phyloP scores from a whole-genome alignment of 2,888 invertebrate genomes.

The Atethmia centrago region DNA sequence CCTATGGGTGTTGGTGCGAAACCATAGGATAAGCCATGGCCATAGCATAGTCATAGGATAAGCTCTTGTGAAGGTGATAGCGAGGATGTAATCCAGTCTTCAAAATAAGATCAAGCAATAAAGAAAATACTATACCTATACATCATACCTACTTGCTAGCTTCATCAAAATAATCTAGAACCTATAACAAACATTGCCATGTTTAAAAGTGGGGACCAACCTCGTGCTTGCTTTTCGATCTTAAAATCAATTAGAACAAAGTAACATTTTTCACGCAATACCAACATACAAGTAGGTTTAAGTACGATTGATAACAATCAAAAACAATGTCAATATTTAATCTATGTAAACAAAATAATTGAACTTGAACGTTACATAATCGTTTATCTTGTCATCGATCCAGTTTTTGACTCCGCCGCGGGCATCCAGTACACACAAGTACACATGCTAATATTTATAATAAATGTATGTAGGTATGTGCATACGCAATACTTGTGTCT shows the following conservation, averaged over 20 bases:
- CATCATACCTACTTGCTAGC: neutral
- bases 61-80: neutral
- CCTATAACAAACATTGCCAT: neutral
- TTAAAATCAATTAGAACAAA: neutral
- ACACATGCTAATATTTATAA: slow-evolving; percentile 53
- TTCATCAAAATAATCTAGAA: neutral
- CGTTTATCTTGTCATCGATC: slow-evolving; percentile 54
- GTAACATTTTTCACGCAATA: neutral
- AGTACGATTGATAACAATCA: neutral
- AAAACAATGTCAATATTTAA: slow-evolving; percentile 15
- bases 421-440: slow-evolving; percentile 61
- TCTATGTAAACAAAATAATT: slow-evolving; percentile 55
- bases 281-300: neutral
- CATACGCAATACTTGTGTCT: slow-evolving; percentile 59
- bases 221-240: neutral
- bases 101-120: neutral
- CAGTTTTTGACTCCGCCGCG: slow-evolving; percentile 67
- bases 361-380: slow-evolving; percentile 65
- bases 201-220: neutral
- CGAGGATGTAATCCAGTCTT: neutral
- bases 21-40: too few relatives aligned
- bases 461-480: slow-evolving; percentile 54
- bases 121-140: neutral
- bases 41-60: neutral
- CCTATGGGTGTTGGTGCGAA: neutral